Evolutionary conservation across 2,113 vertebrate species (phyloP), one percentile per base, ranked within the genome.

Genomic region (Danionella cerebrum): DNA sequence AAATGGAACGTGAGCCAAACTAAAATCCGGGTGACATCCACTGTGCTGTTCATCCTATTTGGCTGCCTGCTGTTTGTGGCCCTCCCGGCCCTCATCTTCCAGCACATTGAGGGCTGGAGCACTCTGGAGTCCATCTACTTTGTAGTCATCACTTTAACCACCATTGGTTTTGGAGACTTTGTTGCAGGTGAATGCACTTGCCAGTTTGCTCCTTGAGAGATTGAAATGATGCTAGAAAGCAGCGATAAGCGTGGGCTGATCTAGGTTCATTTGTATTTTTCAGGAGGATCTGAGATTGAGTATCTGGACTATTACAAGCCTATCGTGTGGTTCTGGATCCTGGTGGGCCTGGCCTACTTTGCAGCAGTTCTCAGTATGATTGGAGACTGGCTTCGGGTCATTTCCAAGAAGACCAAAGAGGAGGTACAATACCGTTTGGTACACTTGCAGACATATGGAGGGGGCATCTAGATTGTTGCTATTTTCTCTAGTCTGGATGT

Each of bases 1-100:
- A 96, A 98, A 76, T 95, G 96, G 95, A 93, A 98, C 44, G 94
- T 99, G 66, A 98, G 95, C 85, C 96, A 97, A 83, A 99, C 95
- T 42, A 98, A 98, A 89, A 98, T 98, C 68, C 93, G 95, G 1
- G 94, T 99, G 74, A 92, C 95, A 85, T 99, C 96, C 70, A 99
- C 96, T 5, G 89, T 98, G 81, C 89, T 99, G 82, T 99, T 99
- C 84, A 96, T 95, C 73, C 86, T 99, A 2, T 97, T 98, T 6
- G 96, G 96, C 59, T 99, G 96, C 36, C 90, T 98, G 55, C 91
- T 98, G 72, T 99, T 99, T 29, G 96, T 99, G 75, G 91, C 93
- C 25, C 88, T 99, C 75, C 96, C 96, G 0, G 95, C 92, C 0
- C 76, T 96, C 80, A 98, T 98, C 80, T 99, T 99, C 84, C 92